Evolutionary conservation across 35 echinoderm and acorn worm genomes (phyloP).

Genomic region (Apostichopus californicus): DNA sequence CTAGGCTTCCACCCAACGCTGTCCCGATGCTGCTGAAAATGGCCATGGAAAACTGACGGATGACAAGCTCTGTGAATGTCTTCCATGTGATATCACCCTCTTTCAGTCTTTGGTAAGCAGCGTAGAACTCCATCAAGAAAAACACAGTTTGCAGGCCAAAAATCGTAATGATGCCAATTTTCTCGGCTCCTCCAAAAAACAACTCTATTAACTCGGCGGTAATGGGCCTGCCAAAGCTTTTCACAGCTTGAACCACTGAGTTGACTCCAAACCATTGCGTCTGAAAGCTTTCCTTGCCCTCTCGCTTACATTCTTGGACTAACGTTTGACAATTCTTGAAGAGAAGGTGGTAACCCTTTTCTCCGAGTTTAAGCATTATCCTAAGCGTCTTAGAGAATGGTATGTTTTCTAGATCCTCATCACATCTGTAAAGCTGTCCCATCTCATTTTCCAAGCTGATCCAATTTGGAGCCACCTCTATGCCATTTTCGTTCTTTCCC

Average conservation of each 20-base stretch:
- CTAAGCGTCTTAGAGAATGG: neutral
- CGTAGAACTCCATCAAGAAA: slow-evolving; percentile 23
- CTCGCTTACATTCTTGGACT: neutral
- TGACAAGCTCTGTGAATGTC: neutral
- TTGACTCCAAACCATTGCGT: slow-evolving; percentile 10
- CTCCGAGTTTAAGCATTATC: slow-evolving; percentile 16
- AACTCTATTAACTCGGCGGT: neutral
- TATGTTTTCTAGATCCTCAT: slow-evolving; percentile 9
- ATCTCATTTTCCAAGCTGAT: neutral
- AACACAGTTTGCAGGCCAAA: neutral
- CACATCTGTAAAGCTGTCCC: neutral
- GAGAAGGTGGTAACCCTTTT: slow-evolving; percentile 1
- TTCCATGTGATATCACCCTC: slow-evolving; percentile 4
- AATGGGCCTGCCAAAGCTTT: neutral
- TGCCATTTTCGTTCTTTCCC: neutral
- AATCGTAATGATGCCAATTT: neutral
- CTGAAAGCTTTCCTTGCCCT: slow-evolving; percentile 1
- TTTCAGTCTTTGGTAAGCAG: slow-evolving; percentile 1
- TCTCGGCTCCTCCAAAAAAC: neutral
- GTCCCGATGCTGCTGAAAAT: neutral
- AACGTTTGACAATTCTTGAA: slow-evolving; percentile 7
- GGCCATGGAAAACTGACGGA: slow-evolving; percentile 23
- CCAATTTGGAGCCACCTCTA: neutral
- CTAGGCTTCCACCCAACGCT: neutral
- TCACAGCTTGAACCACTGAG: neutral